A percentile compares a stretch with the other conserved stretches of the same genome.
Evolutionary conservation across 2,888 invertebrate genomes (phyloP).

Genomic region (Polyploca ridens): DNA sequence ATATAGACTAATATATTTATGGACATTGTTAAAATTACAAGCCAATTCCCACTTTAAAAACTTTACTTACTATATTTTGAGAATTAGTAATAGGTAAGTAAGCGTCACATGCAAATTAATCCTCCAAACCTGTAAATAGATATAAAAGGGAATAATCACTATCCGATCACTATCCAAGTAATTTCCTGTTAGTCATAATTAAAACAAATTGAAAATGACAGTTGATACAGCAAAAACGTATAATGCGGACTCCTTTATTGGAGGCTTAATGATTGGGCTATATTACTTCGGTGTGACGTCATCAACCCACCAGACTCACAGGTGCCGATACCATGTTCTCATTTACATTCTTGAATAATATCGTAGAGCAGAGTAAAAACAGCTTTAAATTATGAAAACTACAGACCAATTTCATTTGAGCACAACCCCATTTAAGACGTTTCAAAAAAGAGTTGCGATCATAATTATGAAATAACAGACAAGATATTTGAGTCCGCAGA

Average conservation of each 20-base stretch:
- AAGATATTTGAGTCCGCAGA: constrained; percentile 34
- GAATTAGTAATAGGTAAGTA: no score
- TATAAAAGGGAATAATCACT: not conserved
- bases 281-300: constrained; percentile 66
- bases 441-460: constrained; percentile 23
- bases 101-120: no score
- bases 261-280: constrained; percentile 45
- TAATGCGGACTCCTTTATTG: constrained; percentile 46
- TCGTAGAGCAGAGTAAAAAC: constrained; percentile 30
- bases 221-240: constrained; percentile 34
- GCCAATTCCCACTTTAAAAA: no score
- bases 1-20: not conserved
- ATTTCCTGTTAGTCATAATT: constrained; percentile 42
- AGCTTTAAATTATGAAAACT: constrained; percentile 32
- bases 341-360: constrained; percentile 65
- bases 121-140: not conserved
- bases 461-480: constrained; percentile 33
- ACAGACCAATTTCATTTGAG: constrained; percentile 31
- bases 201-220: constrained; percentile 50
- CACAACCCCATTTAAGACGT: constrained; percentile 31
- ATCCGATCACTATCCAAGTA: constrained; percentile 29
- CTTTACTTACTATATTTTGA: no score
- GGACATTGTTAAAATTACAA: no score
- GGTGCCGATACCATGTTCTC: constrained; percentile 68
- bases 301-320: constrained; percentile 69